Base-by-base conservation (phyloP, 2,888 invertebrate species). In the Euzetes globulus region DNA sequence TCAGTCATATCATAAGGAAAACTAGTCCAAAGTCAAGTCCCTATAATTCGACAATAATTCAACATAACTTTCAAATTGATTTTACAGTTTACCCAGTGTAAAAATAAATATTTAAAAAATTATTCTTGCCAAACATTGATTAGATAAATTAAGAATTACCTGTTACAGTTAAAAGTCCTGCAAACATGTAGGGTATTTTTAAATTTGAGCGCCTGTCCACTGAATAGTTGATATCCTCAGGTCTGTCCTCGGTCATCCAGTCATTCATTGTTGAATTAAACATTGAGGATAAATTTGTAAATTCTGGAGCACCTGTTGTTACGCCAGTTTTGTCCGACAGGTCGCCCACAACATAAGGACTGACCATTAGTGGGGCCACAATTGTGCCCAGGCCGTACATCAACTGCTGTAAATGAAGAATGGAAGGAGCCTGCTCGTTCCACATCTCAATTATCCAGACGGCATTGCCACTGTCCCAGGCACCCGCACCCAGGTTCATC, bases 401-500 rank as follows among this genome's bases (percentile, higher is more conserved):
- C 37, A 75, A 72, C 17, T 76, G 75, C 15, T 17, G 25, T n/a
- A 70, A 29, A 47, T 76, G 76, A 2, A 76, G 52, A 19, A 75
- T 6, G 11, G 72, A n/a, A 1, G 75, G 25, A 22, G 55, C n/a
- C 19, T 63, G 19, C 17, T 70, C 29, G 15, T 50, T 45, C 75
- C 74, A 76, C 52, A 76, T 70, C 5, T 72, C 71, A 29, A 75
- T 52, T 1, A 75, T 45, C 76, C 76, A 76, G 15, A 75, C 22
- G 5, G 15, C 41, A 41, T n/a, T 52, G 33, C 45, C 45, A 25
- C 22, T 22, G 27, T 74, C 71, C 70, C 74, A 74, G 22, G 71
- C 70, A 6, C 74, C 74, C 27, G 15, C 52, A 13, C 71, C 74
- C 11, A 74, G n/a, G n/a, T n/a, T 15, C n/a, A 50, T 52, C 0